Base-by-base conservation (phyloP, 1,140 invertebrate species). In the Ostrea denselamellosa region DNA sequence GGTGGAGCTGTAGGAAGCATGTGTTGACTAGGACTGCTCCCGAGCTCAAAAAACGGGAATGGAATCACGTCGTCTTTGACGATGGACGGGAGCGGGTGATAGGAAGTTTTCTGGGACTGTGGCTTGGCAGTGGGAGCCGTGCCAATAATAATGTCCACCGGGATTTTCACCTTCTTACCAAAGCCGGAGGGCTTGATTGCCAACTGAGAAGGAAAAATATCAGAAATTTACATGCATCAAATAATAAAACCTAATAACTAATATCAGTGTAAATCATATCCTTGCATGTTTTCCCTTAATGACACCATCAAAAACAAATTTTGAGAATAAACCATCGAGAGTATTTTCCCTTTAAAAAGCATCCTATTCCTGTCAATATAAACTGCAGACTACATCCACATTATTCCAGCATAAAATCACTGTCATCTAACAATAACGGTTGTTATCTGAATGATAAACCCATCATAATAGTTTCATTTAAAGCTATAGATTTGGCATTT, bases 1-100 rank as follows among this genome's bases (percentile, higher is more conserved):
- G 92, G 93, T 62, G 93, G 93, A 0, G 93, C 93, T 87, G 93
- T 93, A 5, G 93, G 93, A 28, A 94, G 89, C 92, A 94, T 93
- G 86, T 92, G 91, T 84, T 93, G 91, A 81, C 88, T 86, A 77
- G 90, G 89, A 82, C 90, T 89, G 51, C 88, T 91, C 17, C 86
- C 84, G 62, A 88, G 91, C 85, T 92, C 91, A 83, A 93, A 93
- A 88, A 93, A 93, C 7, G 93, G 92, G 86, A 92, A 92, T 10
- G 93, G 92, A 87, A 92, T 91, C 52, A 84, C 90, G 62, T 87
- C 90, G 51, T 91, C 89, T 81, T 77, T 89, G 83, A 91, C 90
- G 0, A 91, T 92, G 8, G 92, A 93, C 25, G 93, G 91, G n/a
- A 94, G 89, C 0, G 93, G 92, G 71, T 94, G 92, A 86, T 92